Evolutionary conservation across 2,888 invertebrate species (phyloP), one percentile per base, ranked within the genome.

Genomic region (Agriotes lineatus): DNA sequence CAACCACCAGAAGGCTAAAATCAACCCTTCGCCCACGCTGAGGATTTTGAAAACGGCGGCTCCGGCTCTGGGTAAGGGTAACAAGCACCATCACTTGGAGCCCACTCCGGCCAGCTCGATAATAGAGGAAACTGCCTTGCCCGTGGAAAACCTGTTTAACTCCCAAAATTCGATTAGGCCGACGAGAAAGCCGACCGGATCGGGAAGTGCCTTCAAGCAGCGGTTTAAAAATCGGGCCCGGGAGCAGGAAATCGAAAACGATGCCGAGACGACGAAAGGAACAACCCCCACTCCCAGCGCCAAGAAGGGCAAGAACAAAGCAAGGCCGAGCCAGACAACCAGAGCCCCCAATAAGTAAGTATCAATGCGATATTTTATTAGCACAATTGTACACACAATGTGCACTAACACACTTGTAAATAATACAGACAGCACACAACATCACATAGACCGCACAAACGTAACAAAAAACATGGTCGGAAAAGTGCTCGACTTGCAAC

Each of bases 31-130:
- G 35, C 89, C 88, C 39, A 87, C 91, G 0, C 87, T 90, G 61
- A 87, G 92, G 77, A 92, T 93, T 66, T 81, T 93, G 48, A 93
- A 94, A 85, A 94, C 94, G 0, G 90, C 90, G n/a, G 91, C 91
- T 14, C 92, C 93, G 0, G 85, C 86, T 85, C 42, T 87, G 85
- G 82, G 76, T 57, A 81, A 82, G 77, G 77, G 77, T 64, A 77
- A 74, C 78, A 86, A 88, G 73, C 86, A 88, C 73, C 74, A 82
- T 25, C 89, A 87, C 79, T 85, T 92, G 72, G 93, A 92, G 79
- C 90, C 91, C 1, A 91, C 91, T 1, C 90, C 87, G 25, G 84
- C 85, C 0, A 83, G 86, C 33, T 86, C 88, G 9, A 84, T 88
- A 64, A 87, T 84, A 70, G 90, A 89, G 60, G 92, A 91, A 72